Evolutionary conservation across 2,888 invertebrate genomes (phyloP).

Genomic region (Yponomeuta plumbellus): DNA sequence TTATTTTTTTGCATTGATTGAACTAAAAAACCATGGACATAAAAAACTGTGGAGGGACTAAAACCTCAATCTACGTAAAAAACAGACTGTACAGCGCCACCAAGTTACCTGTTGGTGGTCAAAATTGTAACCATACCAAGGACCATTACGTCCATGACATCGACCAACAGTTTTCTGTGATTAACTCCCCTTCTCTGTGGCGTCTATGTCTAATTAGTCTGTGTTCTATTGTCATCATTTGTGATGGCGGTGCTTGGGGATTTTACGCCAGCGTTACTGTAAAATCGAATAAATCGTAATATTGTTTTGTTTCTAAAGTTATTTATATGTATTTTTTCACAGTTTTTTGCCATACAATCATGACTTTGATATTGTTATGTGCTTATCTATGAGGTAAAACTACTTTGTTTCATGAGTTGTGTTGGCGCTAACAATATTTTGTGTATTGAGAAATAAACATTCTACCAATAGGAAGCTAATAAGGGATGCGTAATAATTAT

Average conservation of each 20-base stretch:
- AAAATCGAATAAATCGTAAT: conserved; percentile 48
- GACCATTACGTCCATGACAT: too few relatives aligned
- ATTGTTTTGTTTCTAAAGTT: conserved; percentile 37
- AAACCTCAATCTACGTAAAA: too few relatives aligned
- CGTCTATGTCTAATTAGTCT: not conserved
- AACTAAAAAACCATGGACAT: too few relatives aligned
- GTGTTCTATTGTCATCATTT: conserved; percentile 39
- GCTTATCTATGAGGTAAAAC: conserved; percentile 35
- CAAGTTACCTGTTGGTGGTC: too few relatives aligned
- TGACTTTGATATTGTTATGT: conserved; percentile 36
- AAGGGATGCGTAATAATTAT: conserved; percentile 26
- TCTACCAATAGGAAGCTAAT: conserved; percentile 52
- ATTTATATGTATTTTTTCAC: conserved; percentile 28
- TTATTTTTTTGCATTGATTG: too few relatives aligned
- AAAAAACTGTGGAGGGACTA: too few relatives aligned
- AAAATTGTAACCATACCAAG: too few relatives aligned
- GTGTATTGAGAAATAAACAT: conserved; percentile 43
- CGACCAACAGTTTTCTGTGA: too few relatives aligned
- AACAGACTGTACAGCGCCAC: too few relatives aligned
- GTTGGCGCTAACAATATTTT: conserved; percentile 57
- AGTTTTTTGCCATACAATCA: conserved; percentile 26
- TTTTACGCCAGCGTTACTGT: conserved; percentile 53
- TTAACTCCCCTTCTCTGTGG: not conserved
- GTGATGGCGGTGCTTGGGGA: conserved; percentile 65
- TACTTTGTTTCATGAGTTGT: conserved; percentile 35